phyloP scores from a whole-genome alignment of 2,888 invertebrate genomes.

The Sisyra terminalis region DNA sequence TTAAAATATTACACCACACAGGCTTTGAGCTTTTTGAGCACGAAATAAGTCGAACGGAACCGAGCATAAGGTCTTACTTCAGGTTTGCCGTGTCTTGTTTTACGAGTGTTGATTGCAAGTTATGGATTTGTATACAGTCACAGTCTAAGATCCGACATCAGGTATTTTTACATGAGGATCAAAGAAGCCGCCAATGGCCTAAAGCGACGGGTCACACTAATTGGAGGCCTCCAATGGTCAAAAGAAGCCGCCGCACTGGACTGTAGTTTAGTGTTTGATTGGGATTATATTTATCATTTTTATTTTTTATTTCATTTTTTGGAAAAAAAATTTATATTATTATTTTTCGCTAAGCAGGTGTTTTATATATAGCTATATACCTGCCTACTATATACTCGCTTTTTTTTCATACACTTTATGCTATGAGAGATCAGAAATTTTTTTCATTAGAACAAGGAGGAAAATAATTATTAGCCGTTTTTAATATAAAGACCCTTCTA shows the following conservation, averaged over 20 bases:
- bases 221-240: slow-evolving; percentile 30
- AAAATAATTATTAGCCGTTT: no score
- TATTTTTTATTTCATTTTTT: background rate
- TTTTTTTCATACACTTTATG: no score
- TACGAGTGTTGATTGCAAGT: slow-evolving; percentile 1
- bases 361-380: slow-evolving; percentile 2
- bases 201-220: slow-evolving; percentile 32
- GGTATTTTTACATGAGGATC: slow-evolving; percentile 23
- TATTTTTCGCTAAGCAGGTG: slow-evolving; percentile 9
- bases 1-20: slow-evolving; percentile 13
- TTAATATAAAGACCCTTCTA: no score
- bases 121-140: slow-evolving; percentile 12
- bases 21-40: slow-evolving; percentile 17
- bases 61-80: background rate
- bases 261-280: slow-evolving; percentile 10
- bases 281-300: background rate
- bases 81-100: background rate
- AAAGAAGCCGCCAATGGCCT: slow-evolving; percentile 26
- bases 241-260: slow-evolving; percentile 30
- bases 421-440: no score
- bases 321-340: background rate
- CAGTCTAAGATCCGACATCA: slow-evolving; percentile 23
- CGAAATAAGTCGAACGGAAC: background rate
- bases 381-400: background rate
- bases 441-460: no score